Base-by-base conservation (phyloP, 1,140 invertebrate species). In the Cylas formicarius region DNA sequence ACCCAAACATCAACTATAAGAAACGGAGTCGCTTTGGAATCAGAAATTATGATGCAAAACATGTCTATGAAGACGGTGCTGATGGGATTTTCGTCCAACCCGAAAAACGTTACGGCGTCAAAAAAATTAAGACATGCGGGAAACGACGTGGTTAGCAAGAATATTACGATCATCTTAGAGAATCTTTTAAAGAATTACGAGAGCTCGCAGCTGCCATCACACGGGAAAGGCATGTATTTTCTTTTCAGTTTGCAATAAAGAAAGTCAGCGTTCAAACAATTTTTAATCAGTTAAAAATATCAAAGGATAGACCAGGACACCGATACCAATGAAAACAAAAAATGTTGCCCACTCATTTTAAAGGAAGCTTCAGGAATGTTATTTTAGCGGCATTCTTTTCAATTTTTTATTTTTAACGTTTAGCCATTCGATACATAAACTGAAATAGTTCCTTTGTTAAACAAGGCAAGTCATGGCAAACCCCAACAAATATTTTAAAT, bases 151-250 rank as follows among this genome's bases (percentile, higher is more conserved):
- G 74, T 86, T 1, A 84, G 82, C 18, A 78, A 76, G 46, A 90
- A 90, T 56, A 90, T 90, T 19, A 85, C 85, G 0, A 73, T 82
- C 54, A 78, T 93, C 1, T 66, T 93, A 35, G 87, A 92, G 58
- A 88, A 87, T 58, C 70, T 93, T 4, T 67, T 92, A 32, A 84
- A 89, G 61, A 86, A 90, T 56, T 95, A 95, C 58, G 90, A 95
- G 66, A 89, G 86, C 56, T 87, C 84, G 8, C 84, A 93, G 44
- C 67, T 91, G 31, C 90, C 90, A 4, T 85, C 82, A 2, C 84
- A 88, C 53, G 83, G 82, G 19, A 78, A 84, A 75, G 84, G 85
- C 84, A 66, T 31, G 44, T 32, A 13, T 32, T 11, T 7, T 18
- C n/a, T 35, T 35, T 35, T 13, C 14, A 36, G 33, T 17, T 36